Evolutionary conservation across 1,140 invertebrate genomes (phyloP), one percentile per base, ranked within the genome.

Genomic region (Phthorimaea operculella): DNA sequence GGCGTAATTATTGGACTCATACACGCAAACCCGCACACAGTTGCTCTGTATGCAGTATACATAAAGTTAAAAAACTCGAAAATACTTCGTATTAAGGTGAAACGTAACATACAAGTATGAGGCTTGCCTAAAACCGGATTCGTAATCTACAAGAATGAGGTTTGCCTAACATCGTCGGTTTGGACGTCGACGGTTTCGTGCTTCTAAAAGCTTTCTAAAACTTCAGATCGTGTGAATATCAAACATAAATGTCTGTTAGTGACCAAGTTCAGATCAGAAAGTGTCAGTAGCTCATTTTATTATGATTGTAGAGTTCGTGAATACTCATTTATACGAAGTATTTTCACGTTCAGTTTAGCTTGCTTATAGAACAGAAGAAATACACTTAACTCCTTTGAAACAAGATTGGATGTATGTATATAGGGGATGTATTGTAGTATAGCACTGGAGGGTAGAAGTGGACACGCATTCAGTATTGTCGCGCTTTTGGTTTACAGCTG

Each of bases 1-100:
- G 70, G 66, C 68, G 68, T 78, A 79, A 67, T 73, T 73, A 71
- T 70, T 72, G 66, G 58, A 67, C 51, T 59, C 64, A 36, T 33
- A 49, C 33, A 51, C 49, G 44, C 56, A 54, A 51, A 45, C 33
- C 44, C 16, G 36, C 36, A 39, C n/a, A 10, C 36, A 39, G 10
- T 28, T 28, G 10, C 36, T 39, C 36, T 39, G 36, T 47, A 4
- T 14, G 11, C 14, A 42, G 8, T 51, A 52, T 54, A 58, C 8
- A 59, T 58, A 58, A 51, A 51, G 44, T 16, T 14, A 4, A 28
- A n/a, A 2, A 28, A 28, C 21, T 28, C 21, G 21, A 28, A 6
- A 28, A 28, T 28, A 28, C 21, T 28, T 28, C 21, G 21, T 28
- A 28, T 28, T 28, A 4, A 39, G 36, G 36, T 2, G 3, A 39